Evolutionary conservation across 64 coral and sea anemone species (phyloP).

Genomic region (Stylophora pistillata): DNA sequence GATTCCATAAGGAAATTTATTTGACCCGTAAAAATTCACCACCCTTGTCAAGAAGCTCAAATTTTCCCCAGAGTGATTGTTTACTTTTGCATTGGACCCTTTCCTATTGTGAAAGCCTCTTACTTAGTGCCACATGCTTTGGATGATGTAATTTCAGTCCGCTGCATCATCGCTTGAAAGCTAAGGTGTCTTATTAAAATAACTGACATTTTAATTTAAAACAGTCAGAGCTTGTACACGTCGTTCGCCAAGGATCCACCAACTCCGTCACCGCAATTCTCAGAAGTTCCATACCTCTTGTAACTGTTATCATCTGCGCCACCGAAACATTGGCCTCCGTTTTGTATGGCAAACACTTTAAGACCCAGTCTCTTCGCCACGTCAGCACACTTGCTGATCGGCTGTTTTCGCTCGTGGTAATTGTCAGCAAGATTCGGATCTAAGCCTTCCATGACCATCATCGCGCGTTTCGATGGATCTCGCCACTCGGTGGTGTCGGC

Average conservation of each 20-base stretch:
- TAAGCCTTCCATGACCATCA: constrained; percentile 67
- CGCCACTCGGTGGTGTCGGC: constrained; percentile 87
- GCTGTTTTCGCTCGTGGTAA: constrained; percentile 75
- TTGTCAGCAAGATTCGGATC: constrained; percentile 53
- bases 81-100: no score
- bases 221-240: constrained; percentile 75
- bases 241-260: constrained; percentile 92
- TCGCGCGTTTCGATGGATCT: constrained; percentile 67
- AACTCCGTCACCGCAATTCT: constrained; percentile 77
- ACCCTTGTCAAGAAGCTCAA: no score
- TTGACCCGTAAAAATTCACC: no score
- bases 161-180: no score
- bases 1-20: no score
- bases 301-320: constrained; percentile 51
- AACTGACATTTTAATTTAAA: background rate
- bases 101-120: no score
- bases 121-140: no score
- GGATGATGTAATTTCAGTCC: no score
- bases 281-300: constrained; percentile 85
- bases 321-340: constrained; percentile 95
- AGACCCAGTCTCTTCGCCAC: constrained; percentile 73
- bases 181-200: no score
- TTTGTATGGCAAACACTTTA: constrained; percentile 92
- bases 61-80: no score
- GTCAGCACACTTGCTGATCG: constrained; percentile 94